Base-by-base conservation (phyloP, 2,113 vertebrate genomes). In the Benthochromis sp. region DNA sequence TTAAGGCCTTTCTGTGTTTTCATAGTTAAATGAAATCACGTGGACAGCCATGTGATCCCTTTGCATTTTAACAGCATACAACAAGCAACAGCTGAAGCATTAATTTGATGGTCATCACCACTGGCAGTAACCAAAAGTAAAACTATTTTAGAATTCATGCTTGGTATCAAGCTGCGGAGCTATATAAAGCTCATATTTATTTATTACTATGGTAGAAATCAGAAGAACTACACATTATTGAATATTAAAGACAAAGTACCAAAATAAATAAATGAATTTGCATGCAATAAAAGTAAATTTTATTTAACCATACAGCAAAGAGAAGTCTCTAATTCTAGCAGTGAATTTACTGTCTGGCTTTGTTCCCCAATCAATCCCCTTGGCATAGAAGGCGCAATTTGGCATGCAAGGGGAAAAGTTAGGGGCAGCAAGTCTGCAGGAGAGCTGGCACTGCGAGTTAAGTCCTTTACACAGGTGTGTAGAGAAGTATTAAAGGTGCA, bases 331-430 rank as follows among this genome's bases (percentile, higher is more conserved):
- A 50, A 50, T 76, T 52, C 27, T 31, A 52, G 45, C 27, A 52
- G 45, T 0, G 40, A 76, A 19, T 0, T 76, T 76, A 50, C 43
- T 50, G 0, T 31, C 24, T 76, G 43, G 14, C 43, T 50, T 31
- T 50, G 43, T 47, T 76, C 43, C 71, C 43, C 24, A 50, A 19
- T 76, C 24, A 31, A 17, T 78, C 1, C 4, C 24, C 27, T 78
- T 27, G 9, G 27, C 9, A 50, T 27, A 78, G 9, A 50, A 78
- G 24, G 43, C 0, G 0, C 17, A 0, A 78, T 78, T 50, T 78
- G 24, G 24, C 71, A 47, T 11, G 13, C 24, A 76, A 36, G 21
- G 14, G 24, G 43, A 11, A 76, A 76, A 29, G 71, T 50, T 19
- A 76, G 9, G 43, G 16, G 6, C 0, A 50, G 16, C 43, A 50